phyloP scores from a whole-genome alignment of 1,140 invertebrate species.

The Mesaphorura yosii region DNA sequence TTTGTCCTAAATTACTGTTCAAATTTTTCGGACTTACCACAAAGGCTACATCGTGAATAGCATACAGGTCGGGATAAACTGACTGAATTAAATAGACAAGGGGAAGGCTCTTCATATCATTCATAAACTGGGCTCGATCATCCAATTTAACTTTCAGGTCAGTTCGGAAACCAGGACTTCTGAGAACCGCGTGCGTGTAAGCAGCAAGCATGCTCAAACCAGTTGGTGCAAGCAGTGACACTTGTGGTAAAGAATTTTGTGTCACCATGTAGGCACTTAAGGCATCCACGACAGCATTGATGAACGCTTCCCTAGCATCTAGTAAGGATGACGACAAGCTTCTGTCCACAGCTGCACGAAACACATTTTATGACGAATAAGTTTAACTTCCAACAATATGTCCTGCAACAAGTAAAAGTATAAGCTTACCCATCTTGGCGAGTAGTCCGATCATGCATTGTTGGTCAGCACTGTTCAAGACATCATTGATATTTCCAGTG shows the following conservation, averaged over 20 bases:
- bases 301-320: conserved; percentile 90
- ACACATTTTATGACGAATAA: conserved; percentile 26
- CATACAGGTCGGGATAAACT: conserved; percentile 89
- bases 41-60: conserved; percentile 64
- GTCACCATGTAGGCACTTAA: conserved; percentile 66
- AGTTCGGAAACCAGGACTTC: conserved; percentile 74
- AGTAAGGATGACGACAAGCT: conserved; percentile 69
- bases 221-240: conserved; percentile 58
- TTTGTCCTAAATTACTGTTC: not conserved
- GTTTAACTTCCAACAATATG: conserved; percentile 8
- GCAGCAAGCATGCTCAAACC: conserved; percentile 71
- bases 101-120: conserved; percentile 82
- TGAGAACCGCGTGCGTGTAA: conserved; percentile 80
- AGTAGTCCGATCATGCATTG: conserved; percentile 85
- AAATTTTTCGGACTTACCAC: conserved; percentile 39
- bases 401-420: not conserved
- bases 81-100: conserved; percentile 64
- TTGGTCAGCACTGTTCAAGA: conserved; percentile 86
- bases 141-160: conserved; percentile 78
- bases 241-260: conserved; percentile 46
- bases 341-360: conserved; percentile 70
- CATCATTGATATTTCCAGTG: conserved; percentile 64
- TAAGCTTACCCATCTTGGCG: conserved; percentile 77
- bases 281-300: conserved; percentile 87
- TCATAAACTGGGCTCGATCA: conserved; percentile 86